Base-by-base conservation (phyloP, 2,888 invertebrate genomes). In the Bibio marci region DNA sequence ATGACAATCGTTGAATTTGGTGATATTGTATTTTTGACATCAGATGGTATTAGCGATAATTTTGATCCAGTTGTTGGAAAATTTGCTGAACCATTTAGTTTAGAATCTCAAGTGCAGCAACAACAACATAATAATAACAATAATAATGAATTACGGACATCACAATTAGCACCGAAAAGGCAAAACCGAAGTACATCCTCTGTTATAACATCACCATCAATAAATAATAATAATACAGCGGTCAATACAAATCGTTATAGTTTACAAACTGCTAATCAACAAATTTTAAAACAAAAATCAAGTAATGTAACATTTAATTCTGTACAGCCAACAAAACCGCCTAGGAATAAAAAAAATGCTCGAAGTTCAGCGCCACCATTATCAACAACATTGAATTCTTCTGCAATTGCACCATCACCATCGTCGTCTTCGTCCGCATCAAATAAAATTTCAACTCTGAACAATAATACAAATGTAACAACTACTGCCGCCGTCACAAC, bases 31-130 rank as follows among this genome's bases (percentile, higher is more conserved):
- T 80, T 87, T 57, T 67, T 90, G 13, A 86, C 87, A 1, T 83
- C 82, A n/a, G 88, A 90, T 53, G 88, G 88, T 7, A 73, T 90
- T 26, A 83, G 85, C 6, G 88, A 90, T 55, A 90, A 90, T 58
- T 85, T 87, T 51, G 88, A 90, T 62, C 88, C 88, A 1, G 87
- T 88, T 25, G 87, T 90, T 41, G 87, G 87, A 22, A 83, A 82
- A 60, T 83, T 87, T 53, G 82, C 86, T 5, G 68, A 65, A 47
- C 58, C 72, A 13, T 57, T 65, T 53, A 55, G 61, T 4, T 51
- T 58, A 3, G 59, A 62, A 39, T 28, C 37, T 17, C 38, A 41
- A 55, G 53, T 1, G 55, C 55, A 45, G 19, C 43, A 41, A 30
- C 31, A 40, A 7, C n/a, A n/a, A n/a, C n/a, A n/a, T n/a, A n/a